phyloP scores from a whole-genome alignment of 2,888 invertebrate species.

The Hyposoter didymator region DNA sequence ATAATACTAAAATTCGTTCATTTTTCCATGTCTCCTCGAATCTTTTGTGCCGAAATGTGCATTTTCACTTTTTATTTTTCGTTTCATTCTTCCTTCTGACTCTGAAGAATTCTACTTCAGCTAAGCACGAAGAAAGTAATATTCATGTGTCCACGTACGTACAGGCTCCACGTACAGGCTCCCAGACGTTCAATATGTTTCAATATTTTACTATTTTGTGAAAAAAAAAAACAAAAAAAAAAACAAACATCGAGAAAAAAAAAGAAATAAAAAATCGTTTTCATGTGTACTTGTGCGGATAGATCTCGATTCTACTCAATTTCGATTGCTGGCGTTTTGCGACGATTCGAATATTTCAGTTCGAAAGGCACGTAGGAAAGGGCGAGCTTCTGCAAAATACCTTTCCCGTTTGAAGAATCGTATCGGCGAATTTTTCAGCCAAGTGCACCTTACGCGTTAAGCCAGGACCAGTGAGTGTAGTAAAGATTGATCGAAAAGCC shows the following conservation, averaged over 20 bases:
- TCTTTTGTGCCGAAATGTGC: background rate
- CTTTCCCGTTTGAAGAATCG: constrained; percentile 38
- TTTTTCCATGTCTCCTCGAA: background rate
- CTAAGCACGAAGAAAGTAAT: background rate
- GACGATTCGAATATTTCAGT: constrained; percentile 35
- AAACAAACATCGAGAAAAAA: constrained; percentile 8
- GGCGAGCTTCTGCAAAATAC: background rate
- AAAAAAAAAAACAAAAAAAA: too few species aligned
- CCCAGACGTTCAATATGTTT: background rate
- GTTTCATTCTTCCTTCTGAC: background rate
- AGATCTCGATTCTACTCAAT: constrained; percentile 2
- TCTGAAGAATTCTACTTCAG: background rate
- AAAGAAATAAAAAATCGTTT: constrained; percentile 9
- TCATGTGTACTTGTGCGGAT: constrained; percentile 3
- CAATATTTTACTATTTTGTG: constrained; percentile 7
- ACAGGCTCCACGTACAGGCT: background rate
- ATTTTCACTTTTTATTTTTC: background rate
- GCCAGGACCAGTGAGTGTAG: background rate
- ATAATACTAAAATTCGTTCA: background rate
- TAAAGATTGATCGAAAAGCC: constrained; percentile 18
- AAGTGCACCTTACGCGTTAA: background rate
- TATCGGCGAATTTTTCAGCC: constrained; percentile 29
- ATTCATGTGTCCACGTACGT: background rate
- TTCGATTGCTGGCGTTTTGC: background rate
- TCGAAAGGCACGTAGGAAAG: background rate